phyloP scores from a whole-genome alignment of 2,797 vertebrate species.

The Acestrorhynchus altus region DNA sequence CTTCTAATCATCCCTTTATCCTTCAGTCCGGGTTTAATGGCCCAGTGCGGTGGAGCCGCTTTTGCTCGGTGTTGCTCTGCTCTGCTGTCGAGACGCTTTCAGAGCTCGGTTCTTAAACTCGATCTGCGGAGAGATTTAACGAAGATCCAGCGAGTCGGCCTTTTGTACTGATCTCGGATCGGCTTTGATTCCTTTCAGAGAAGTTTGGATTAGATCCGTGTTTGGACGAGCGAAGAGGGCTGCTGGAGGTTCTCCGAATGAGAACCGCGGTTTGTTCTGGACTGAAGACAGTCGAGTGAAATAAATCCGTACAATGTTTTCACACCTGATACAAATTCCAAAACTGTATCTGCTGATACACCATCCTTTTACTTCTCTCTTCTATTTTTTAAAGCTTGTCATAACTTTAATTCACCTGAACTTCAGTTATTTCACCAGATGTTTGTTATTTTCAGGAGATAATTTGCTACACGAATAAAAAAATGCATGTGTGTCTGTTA shows the following conservation, averaged over 20 bases:
- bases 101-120: background rate
- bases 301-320: background rate
- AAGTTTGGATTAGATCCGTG: background rate
- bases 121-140: no score
- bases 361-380: no score
- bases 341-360: no score
- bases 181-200: background rate
- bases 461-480: no score
- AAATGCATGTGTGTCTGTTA: no score
- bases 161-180: background rate
- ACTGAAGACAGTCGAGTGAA: background rate
- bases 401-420: no score
- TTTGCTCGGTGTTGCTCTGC: conserved; percentile 28
- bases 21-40: background rate
- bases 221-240: background rate
- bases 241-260: no score
- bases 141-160: no score
- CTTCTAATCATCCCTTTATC: background rate
- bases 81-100: background rate
- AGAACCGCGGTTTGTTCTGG: background rate
- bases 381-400: no score
- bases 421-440: no score
- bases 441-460: no score
- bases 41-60: background rate
- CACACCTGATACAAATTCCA: no score